A percentile compares a stretch with the other conserved stretches of the same genome.
These are phyloP conservation scores for Rhabdornis inornatus DNA, from an alignment of 2,113 vertebrate species.

Conservation along the genomic window DNA sequence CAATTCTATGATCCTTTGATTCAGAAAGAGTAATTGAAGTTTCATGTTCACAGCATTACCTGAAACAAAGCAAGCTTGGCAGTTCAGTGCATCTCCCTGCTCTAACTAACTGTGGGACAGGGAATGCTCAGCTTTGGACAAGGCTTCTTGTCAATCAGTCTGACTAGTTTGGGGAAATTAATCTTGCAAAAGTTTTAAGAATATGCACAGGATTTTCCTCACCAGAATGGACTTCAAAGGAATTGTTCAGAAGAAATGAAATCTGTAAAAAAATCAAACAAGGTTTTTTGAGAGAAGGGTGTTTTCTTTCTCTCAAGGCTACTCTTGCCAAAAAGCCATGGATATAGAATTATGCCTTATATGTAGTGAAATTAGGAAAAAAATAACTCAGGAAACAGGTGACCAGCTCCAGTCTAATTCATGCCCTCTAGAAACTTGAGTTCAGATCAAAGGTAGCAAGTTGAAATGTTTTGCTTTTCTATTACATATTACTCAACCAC, in stretches of 20 bases:
- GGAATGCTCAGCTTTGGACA: background rate
- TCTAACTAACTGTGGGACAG: background rate
- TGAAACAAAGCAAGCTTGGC: background rate
- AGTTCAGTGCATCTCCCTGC: background rate
- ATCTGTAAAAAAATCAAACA: background rate
- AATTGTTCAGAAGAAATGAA: background rate
- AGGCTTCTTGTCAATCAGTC: background rate
- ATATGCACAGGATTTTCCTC: background rate
- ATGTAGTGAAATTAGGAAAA: background rate
- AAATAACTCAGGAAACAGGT: background rate
- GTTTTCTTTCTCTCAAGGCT: background rate
- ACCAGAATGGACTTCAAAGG: background rate
- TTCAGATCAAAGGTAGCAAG: constrained; percentile 29
- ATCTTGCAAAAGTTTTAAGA: background rate
- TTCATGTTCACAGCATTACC: background rate
- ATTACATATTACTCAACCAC: background rate
- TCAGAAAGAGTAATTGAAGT: background rate
- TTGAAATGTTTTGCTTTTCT: constrained; percentile 16
- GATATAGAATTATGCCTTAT: background rate
- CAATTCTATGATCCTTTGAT: background rate
- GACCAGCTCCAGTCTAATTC: constrained; percentile 1
- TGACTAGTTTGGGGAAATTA: background rate
- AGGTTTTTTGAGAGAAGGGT: background rate
- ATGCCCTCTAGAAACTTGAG: background rate
- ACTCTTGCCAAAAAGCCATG: background rate